Base-by-base conservation (phyloP, 2,113 vertebrate species). In the Pseudopipra pipra region DNA sequence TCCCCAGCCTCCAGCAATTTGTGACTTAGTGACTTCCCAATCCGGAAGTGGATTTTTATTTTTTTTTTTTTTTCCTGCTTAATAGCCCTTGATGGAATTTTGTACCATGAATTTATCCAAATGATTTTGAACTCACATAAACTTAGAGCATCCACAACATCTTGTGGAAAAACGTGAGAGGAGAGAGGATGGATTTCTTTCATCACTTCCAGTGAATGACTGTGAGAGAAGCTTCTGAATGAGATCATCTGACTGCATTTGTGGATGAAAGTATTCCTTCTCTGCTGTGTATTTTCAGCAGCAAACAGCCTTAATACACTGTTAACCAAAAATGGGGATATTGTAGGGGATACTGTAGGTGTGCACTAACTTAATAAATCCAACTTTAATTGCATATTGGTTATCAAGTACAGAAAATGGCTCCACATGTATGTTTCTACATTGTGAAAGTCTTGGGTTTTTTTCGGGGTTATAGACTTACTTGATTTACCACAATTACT, bases 301-400 rank as follows among this genome's bases (percentile, higher is more conserved):
- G 91, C 85, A 96, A 93, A 68, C 93, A 93, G 95, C 91, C 93
- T 93, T 93, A 95, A 92, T 94, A 95, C 93, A 94, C 96, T 96
- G 85, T 93, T 96, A 89, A 95, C 87, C 93, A 90, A 93, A 95
- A 96, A 90, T 95, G 93, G 87, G 96, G 95, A 96, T 85, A 96
- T 90, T 91, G 92, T 94, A 94, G 93, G 88, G 96, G 95, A 96
- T 85, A 96, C 90, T 78, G 79, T 93, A 94, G 95, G 93, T 88
- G 63, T 97, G 96, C 95, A 97, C 96, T 97, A 97, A 96, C 94
- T 95, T 95, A 92, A 95, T 55, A 94, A 90, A 90, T 93, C 90
- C 95, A 96, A 78, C 75, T 82, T 94, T 75, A 92, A 95, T 91
- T 97, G 78, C 65, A n/a, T 85, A 84, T 90, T 92, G 72, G 86